Base-by-base conservation (phyloP, 2,888 invertebrate species). In the Muscina levida region DNA sequence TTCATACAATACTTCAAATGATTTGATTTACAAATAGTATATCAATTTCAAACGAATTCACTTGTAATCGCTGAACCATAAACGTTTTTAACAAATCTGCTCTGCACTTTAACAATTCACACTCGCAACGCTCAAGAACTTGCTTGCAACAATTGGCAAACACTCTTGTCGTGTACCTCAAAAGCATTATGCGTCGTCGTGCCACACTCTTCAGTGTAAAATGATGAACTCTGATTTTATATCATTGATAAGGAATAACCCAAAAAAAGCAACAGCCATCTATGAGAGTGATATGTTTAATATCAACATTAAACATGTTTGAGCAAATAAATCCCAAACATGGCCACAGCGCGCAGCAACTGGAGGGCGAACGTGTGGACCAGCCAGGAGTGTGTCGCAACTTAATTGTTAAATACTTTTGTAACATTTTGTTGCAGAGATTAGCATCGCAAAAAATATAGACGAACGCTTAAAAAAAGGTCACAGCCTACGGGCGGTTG, bases 381-480 rank as follows among this genome's bases (percentile, higher is more conserved):
- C 31, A 31, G 66, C 59, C 31, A 57, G 78, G 82, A 70, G 88
- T 88, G 89, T 89, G 89, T 72, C 85, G 82, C 85, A 86, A 88
- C 89, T 89, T 89, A 89, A 90, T 89, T 89, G 89, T 88, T 87
- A 85, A 89, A 88, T 88, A 88, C 74, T 89, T 89, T 87, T 88
- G 89, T 87, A 89, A 86, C 89, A 87, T 89, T 88, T 88, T 86
- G 86, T 72, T 85, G 80, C 82, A 86, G 87, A 89, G 88, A 89
- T 89, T 88, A 88, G 85, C 86, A 88, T 88, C 89, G 85, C 84
- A 79, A 76, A 86, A 87, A 87, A 73, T 26, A 71, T 39, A 19
- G 39, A 51, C 44, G 37, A 65, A 31, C 53, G 68, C 19, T 68
- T 48, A 74, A 48, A 53, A 39, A n/a, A 42, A 19, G 19, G 53